Evolutionary conservation across 1,140 invertebrate genomes (phyloP).

Genomic region (Scaptodrosophila lebanonensis): DNA sequence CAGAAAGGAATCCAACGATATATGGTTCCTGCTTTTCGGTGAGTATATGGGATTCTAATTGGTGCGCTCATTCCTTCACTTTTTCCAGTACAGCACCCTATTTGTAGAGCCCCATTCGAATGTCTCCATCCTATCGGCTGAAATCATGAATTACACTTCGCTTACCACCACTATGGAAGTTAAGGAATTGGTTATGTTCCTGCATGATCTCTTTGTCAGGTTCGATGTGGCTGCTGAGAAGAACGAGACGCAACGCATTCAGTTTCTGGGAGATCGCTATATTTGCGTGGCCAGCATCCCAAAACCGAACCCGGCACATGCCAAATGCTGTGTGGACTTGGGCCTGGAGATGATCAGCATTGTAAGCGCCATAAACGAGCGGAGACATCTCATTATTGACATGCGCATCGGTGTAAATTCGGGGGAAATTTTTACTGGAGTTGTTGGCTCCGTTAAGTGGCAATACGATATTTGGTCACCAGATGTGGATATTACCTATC

Average conservation of each 20-base stretch:
- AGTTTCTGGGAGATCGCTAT: conserved; percentile 94
- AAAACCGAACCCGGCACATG: conserved; percentile 83
- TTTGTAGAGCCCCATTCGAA: conserved; percentile 91
- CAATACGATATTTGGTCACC: conserved; percentile 97
- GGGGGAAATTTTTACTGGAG: conserved; percentile 91
- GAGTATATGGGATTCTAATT: too few relatives aligned
- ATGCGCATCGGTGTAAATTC: conserved; percentile 97
- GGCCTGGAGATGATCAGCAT: conserved; percentile 93
- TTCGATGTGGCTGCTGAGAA: conserved; percentile 93
- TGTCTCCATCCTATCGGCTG: conserved; percentile 95
- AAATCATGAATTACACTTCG: conserved; percentile 95
- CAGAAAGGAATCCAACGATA: too few relatives aligned
- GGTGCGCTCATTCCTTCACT: too few relatives aligned
- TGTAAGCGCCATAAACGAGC: conserved; percentile 86
- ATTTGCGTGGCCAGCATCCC: conserved; percentile 93
- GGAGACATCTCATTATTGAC: conserved; percentile 87
- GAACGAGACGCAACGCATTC: conserved; percentile 87
- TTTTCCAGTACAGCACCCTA: conserved; percentile 82
- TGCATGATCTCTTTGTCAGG: conserved; percentile 94
- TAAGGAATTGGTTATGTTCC: conserved; percentile 88
- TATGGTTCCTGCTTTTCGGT: too few relatives aligned
- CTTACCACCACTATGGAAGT: conserved; percentile 88
- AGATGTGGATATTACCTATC: conserved; percentile 96
- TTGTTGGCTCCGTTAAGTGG: conserved; percentile 95
- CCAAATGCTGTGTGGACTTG: conserved; percentile 90